These are phyloP conservation scores for Momotus momota DNA, from an alignment of 2,797 vertebrate genomes.

Conservation along the genomic window DNA sequence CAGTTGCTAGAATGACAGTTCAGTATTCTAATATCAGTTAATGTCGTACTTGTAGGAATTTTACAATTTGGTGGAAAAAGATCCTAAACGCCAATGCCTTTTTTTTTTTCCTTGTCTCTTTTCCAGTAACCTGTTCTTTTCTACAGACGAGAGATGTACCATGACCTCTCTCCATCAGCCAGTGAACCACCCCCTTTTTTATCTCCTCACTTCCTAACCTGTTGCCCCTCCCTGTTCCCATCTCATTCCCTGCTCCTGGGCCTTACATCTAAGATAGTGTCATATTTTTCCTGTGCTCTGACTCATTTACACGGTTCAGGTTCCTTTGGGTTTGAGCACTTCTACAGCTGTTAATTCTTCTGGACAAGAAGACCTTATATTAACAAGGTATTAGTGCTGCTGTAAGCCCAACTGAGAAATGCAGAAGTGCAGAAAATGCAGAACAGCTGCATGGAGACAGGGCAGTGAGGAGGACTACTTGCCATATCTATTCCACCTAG, in stretches of 20 bases:
- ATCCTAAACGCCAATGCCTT: neutral
- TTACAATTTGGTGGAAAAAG: neutral
- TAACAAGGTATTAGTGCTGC: neutral
- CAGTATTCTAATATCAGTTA: neutral
- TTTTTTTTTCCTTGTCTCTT: neutral
- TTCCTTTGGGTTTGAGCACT: neutral
- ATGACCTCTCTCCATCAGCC: neutral
- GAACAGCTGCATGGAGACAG: neutral
- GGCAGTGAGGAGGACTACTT: neutral
- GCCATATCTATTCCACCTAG: neutral
- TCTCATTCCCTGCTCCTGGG: accelerated
- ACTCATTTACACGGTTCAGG: neutral
- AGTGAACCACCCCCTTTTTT: neutral
- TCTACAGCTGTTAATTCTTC: neutral
- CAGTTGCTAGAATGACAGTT: neutral
- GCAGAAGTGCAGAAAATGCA: neutral
- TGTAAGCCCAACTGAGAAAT: neutral
- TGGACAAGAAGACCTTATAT: neutral
- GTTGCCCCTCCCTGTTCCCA: neutral
- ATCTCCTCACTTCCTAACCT: neutral
- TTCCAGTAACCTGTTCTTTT: neutral
- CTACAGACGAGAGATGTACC: neutral
- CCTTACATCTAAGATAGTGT: accelerated
- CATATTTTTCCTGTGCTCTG: neutral
- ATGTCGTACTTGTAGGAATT: neutral